Evolutionary conservation across 64 coral and sea anemone genomes (phyloP).

Genomic region (Montipora foliosa): DNA sequence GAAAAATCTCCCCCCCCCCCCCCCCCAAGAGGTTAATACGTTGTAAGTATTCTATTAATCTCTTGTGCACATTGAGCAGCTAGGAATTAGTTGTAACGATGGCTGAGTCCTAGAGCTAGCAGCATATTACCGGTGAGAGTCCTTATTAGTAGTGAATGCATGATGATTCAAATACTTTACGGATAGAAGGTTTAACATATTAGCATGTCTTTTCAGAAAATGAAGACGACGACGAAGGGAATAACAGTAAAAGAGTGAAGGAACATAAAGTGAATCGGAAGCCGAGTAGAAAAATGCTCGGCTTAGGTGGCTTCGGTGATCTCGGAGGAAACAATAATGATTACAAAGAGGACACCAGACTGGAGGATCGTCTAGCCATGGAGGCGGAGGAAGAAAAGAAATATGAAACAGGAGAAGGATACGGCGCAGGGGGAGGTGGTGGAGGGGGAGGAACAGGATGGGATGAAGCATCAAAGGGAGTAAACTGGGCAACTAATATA

Average conservation of each 20-base stretch:
- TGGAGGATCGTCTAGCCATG: constrained; percentile 82
- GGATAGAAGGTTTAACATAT: neutral
- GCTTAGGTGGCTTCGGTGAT: constrained; percentile 45
- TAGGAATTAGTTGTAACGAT: too few relatives aligned
- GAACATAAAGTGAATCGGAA: constrained; percentile 84
- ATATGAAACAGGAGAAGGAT: constrained; percentile 81
- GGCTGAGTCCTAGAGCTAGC: too few relatives aligned
- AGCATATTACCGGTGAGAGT: too few relatives aligned
- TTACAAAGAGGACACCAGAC: constrained; percentile 86
- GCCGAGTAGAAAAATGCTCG: constrained; percentile 63
- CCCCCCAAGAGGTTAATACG: too few relatives aligned
- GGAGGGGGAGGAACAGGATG: constrained; percentile 44
- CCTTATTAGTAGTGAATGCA: too few relatives aligned
- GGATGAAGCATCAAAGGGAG: constrained; percentile 71
- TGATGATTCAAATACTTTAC: neutral
- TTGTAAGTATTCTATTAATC: too few relatives aligned
- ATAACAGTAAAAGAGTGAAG: constrained; percentile 58
- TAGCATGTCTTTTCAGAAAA: neutral
- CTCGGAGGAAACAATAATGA: constrained; percentile 35
- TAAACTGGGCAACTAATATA: constrained; percentile 92
- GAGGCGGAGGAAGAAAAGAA: constrained; percentile 96
- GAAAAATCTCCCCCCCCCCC: too few relatives aligned
- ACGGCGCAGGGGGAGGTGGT: constrained; percentile 66
- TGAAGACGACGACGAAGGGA: constrained; percentile 23
- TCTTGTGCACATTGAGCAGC: too few relatives aligned